Percentiles rank a stretch among this genome's conserved stretches.
phyloP scores from a whole-genome alignment of 2,888 invertebrate genomes.

The Rugalucina vietnamica region DNA sequence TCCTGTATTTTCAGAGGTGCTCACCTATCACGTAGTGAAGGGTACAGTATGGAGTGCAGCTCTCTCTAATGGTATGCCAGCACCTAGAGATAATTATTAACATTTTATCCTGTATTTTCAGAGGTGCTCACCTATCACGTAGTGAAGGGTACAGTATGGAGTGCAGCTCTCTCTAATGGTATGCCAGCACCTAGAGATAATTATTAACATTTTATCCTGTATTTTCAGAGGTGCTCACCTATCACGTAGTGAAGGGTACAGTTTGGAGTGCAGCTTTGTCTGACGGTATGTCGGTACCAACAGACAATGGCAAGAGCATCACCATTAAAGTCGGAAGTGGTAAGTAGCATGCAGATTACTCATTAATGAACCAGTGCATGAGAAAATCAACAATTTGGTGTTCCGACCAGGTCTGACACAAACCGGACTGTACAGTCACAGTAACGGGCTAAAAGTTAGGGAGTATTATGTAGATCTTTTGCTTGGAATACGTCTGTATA shows the following conservation, averaged over 20 bases:
- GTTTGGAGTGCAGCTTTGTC: slow-evolving; percentile 81
- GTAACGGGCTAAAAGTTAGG: too few species aligned
- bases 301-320: slow-evolving; percentile 75
- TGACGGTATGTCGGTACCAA: slow-evolving; percentile 77
- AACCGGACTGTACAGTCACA: too few species aligned
- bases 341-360: slow-evolving; percentile 74
- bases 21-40: not conserved
- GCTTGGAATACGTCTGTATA: too few species aligned
- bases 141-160: not conserved
- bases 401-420: too few species aligned
- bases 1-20: too few species aligned
- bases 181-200: not conserved
- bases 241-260: slow-evolving; percentile 80
- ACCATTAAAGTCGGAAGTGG: slow-evolving; percentile 75
- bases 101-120: not conserved
- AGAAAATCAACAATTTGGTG: too few species aligned
- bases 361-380: too few species aligned
- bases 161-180: not conserved
- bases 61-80: not conserved
- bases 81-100: not conserved
- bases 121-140: not conserved
- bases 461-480: too few species aligned
- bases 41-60: not conserved
- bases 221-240: slow-evolving; percentile 71
- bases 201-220: not conserved